phyloP scores from a whole-genome alignment of 2,113 vertebrate species.

The Lophura nycthemera region DNA sequence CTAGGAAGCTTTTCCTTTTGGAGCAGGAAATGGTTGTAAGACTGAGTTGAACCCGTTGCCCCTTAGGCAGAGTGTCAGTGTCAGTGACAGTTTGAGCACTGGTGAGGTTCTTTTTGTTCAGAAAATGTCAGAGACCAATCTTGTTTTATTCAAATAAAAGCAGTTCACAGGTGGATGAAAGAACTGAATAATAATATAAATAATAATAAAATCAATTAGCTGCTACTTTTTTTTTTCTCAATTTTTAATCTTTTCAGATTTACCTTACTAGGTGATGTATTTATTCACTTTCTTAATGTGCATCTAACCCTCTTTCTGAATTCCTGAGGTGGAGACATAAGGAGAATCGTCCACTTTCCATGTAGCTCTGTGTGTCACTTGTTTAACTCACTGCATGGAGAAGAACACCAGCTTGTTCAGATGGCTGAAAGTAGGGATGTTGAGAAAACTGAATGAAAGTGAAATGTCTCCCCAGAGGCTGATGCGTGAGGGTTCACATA shows the following conservation, averaged over 20 bases:
- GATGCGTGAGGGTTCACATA: conserved; percentile 57
- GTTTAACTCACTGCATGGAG: conserved; percentile 37
- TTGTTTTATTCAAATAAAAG: not conserved
- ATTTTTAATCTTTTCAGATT: conserved; percentile 35
- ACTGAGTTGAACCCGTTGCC: not conserved
- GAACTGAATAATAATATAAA: not conserved
- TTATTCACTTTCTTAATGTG: conserved; percentile 26
- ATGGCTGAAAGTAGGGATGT: conserved; percentile 53
- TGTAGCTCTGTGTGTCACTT: not conserved
- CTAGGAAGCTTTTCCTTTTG: conserved; percentile 49
- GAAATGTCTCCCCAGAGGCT: conserved; percentile 54
- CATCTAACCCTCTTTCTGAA: conserved; percentile 10
- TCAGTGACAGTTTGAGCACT: not conserved
- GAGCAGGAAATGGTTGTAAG: not conserved
- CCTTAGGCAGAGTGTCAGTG: not conserved
- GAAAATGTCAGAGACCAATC: not conserved
- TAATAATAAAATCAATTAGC: not conserved
- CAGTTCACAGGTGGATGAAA: not conserved
- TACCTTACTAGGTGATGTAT: conserved; percentile 19
- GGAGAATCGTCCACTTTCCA: conserved; percentile 13
- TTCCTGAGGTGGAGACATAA: not conserved
- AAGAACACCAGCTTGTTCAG: conserved; percentile 67
- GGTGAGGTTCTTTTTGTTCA: not conserved
- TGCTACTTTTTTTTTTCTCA: conserved; percentile 5
- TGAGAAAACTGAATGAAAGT: conserved; percentile 78